Evolutionary conservation across 2,888 invertebrate genomes (phyloP), one percentile per base, ranked within the genome.

Genomic region (Cantharis rustica): DNA sequence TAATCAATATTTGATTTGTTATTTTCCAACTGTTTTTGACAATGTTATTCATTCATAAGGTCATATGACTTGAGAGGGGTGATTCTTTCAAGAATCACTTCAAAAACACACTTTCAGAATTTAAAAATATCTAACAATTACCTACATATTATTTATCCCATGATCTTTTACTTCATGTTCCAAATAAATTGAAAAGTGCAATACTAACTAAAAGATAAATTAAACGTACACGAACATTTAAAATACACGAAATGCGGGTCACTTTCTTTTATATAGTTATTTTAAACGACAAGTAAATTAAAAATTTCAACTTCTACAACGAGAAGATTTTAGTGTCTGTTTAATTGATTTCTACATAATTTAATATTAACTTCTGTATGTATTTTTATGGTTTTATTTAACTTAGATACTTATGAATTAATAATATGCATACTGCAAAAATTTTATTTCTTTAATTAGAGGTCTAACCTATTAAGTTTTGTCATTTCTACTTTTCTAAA

Each of bases 251-350:
- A 47, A 47, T 47, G 63, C n/a, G 63, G 62, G 62, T 23, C 26
- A 71, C 71, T 71, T 71, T 71, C 71, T 63, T 71, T 63, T 10
- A 71, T 62, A 71, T 62, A 61, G n/a, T 23, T 27, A 71, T 62
- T 15, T 47, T 63, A 63, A 62, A 31, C 5, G 15, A 3, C 11
- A 23, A 62, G 16, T 23, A 61, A 61, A n/a, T 62, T n/a, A 69
- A 69, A n/a, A 47, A 47, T 47, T 47, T 4, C 47, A 47, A 7
- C 26, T 27, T 27, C 5, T 31, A 31, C 23, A 9, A 23, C 9
- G 23, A 31, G 1, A 13, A 13, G 4, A 13, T 11, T 11, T 31
- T 31, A 13, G 31, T 31, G 13, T 47, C 13, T 13, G n/a, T 5
- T 47, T 47, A 47, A 47, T 47, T n/a, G 26, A 16, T 68, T 3